Evolutionary conservation across 23 tunicate species (phyloP), one percentile per base, ranked within the genome.

Genomic region (Trididemnum nubilum): DNA sequence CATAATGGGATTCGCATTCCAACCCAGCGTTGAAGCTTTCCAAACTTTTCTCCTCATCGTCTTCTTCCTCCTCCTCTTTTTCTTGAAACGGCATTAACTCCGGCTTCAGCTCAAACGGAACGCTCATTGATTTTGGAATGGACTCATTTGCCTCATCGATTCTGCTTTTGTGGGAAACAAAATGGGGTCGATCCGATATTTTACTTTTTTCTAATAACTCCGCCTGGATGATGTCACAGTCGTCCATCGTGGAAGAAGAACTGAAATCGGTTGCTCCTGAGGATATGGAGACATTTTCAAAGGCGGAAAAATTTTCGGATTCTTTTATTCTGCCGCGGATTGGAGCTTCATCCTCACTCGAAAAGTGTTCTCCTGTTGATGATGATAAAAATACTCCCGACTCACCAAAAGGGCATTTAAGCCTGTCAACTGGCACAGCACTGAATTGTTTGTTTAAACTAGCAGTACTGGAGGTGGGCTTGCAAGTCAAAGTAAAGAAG

Each of bases 401-500:
- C 22, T 67, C 21, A 4, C 38, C n/a, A 30, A 30, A 37, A 2
- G 37, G 2, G 18, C 7, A 30, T 67, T 33, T 67, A 4, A 31
- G 5, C 5, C 38, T 7, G 37, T 40, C 19, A 2, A 37, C 15
- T 26, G 79, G 79, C 2, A 40, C 79, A 25, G 61, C 79, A 73
- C 15, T 37, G 31, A 73, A 73, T 23, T 29, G 24, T 30, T 67
- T n/a, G 5, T 67, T n/a, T 2, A 67, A 67, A 31, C 9, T 33
- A 4, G 21, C 25, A 31, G 15, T 9, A 33, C 33, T 24, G 9
- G 4, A 2, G 2, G 39, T 24, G 5, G 29, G 21, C 31, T 77
- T 21, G 38, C 66, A 77, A 15, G 67, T 57, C 12, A 77, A 52
- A 21, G 81, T 77, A 33, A 77, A 77, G 54, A 52, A 77, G 24